phyloP scores from a whole-genome alignment of 2,797 vertebrate genomes.

The Choloepus didactylus region DNA sequence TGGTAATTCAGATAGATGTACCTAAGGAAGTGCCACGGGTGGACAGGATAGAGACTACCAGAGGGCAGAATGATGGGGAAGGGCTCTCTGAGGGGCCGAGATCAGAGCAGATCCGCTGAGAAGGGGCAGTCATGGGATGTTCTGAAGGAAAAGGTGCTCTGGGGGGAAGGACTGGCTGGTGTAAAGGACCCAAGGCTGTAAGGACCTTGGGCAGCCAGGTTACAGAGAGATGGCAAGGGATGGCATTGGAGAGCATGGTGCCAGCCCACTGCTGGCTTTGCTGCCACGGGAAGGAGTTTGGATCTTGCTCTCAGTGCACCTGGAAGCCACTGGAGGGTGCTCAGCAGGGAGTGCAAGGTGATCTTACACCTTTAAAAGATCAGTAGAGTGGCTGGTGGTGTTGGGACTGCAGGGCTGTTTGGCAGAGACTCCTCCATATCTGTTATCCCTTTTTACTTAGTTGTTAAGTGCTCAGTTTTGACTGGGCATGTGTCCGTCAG shows the following conservation, averaged over 20 bases:
- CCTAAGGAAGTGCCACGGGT: not conserved
- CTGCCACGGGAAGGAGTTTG: not conserved
- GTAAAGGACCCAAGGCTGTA: not conserved
- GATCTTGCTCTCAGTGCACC: not conserved
- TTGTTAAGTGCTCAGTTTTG: not conserved
- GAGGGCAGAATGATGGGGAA: no score
- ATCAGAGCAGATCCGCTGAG: not conserved
- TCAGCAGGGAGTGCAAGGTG: not conserved
- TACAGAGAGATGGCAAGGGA: not conserved
- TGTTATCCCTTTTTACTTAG: not conserved
- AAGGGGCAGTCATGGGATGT: rapidly evolving
- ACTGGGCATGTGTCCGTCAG: not conserved
- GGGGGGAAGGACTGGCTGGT: rapidly evolving
- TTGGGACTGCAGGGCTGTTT: rapidly evolving
- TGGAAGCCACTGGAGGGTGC: not conserved
- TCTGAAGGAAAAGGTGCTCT: not conserved
- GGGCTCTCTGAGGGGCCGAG: not conserved
- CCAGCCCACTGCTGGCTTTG: rapidly evolving
- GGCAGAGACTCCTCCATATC: not conserved
- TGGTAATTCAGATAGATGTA: not conserved
- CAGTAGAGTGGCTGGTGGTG: no score
- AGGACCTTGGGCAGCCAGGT: not conserved
- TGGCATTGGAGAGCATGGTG: not conserved
- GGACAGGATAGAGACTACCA: rapidly evolving
- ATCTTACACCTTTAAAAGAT: no score